phyloP scores from a whole-genome alignment of 2,113 vertebrate genomes.

The Acrocephalus kingi region DNA sequence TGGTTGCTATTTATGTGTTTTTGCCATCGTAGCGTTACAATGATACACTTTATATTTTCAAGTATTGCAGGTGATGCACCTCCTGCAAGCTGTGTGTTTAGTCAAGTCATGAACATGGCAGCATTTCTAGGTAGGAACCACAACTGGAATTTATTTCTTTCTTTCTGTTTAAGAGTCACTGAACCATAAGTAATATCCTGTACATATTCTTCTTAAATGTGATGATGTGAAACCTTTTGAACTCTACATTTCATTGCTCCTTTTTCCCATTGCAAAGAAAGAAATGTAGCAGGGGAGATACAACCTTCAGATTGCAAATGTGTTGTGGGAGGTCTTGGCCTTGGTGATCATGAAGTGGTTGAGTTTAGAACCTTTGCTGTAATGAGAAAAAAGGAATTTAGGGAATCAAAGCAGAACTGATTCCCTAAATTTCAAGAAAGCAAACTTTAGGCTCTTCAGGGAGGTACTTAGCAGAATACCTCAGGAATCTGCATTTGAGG shows the following conservation, averaged over 20 bases:
- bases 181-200: background rate
- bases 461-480: background rate
- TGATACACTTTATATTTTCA: constrained; percentile 49
- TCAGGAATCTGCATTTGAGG: background rate
- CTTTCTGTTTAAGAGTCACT: background rate
- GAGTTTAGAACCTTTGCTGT: background rate
- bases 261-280: background rate
- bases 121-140: constrained; percentile 86
- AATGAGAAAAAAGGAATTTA: background rate
- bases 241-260: background rate
- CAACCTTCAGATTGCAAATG: background rate
- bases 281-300: background rate
- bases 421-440: background rate
- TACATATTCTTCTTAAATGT: background rate
- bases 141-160: background rate
- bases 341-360: background rate
- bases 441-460: background rate
- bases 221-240: background rate
- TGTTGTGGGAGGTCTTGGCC: background rate
- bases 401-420: background rate
- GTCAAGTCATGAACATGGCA: constrained; percentile 91
- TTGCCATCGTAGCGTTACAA: background rate
- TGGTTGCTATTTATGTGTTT: background rate
- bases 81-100: constrained; percentile 92
- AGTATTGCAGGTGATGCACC: constrained; percentile 88